phyloP scores from a whole-genome alignment of 2,888 invertebrate species.

The Sinohyriopsis cumingii region DNA sequence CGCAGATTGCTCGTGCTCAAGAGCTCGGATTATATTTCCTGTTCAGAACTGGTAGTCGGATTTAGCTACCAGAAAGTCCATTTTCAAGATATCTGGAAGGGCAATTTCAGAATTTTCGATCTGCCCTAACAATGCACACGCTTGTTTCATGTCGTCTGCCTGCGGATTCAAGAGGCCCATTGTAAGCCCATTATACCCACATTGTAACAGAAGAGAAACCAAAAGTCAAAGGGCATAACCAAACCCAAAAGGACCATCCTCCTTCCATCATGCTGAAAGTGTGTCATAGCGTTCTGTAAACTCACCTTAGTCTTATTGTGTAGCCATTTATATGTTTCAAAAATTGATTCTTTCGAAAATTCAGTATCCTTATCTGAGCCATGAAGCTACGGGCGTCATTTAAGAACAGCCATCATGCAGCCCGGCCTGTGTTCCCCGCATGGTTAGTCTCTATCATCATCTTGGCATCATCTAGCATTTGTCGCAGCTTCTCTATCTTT shows the following conservation, averaged over 20 bases:
- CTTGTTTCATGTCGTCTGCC: slow-evolving; percentile 1
- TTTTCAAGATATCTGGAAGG: slow-evolving; percentile 11
- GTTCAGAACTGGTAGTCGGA: slow-evolving; percentile 10
- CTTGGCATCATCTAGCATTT: slow-evolving; percentile 12
- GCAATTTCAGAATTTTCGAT: not conserved
- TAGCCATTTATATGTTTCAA: not conserved
- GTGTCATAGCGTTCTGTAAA: slow-evolving; percentile 6
- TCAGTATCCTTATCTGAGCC: slow-evolving; percentile 4
- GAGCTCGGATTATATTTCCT: slow-evolving; percentile 1
- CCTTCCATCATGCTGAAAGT: slow-evolving; percentile 15
- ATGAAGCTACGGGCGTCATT: slow-evolving; percentile 11
- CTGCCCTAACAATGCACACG: slow-evolving; percentile 1
- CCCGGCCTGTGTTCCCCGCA: slow-evolving; percentile 4
- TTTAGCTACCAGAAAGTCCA: slow-evolving; percentile 10
- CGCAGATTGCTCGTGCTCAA: slow-evolving; percentile 8
- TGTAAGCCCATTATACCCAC: slow-evolving; percentile 12
- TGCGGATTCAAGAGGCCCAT: slow-evolving; percentile 6
- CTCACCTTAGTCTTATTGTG: slow-evolving; percentile 4
- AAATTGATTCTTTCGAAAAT: not conserved
- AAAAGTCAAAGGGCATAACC: slow-evolving; percentile 14
- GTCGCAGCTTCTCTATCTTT: slow-evolving; percentile 9
- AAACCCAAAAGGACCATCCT: slow-evolving; percentile 16
- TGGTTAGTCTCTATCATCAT: slow-evolving; percentile 13
- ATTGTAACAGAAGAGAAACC: slow-evolving; percentile 7
- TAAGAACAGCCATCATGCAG: slow-evolving; percentile 17